Conservation (phyloP, 2,113 vertebrate species). For the Trinectes maculatus region DNA sequence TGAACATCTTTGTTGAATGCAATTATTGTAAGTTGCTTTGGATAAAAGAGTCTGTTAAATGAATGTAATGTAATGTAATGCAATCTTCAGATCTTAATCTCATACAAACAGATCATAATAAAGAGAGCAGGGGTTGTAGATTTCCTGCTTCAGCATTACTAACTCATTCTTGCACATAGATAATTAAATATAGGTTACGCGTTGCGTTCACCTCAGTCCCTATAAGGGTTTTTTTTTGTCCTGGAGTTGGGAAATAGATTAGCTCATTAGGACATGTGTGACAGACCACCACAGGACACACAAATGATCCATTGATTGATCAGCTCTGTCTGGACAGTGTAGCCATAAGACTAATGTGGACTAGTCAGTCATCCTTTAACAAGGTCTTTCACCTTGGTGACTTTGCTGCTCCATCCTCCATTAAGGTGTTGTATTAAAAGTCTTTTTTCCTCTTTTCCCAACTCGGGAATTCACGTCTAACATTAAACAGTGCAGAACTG, state of each 20-base stretch:
- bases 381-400: slow-evolving; percentile 27
- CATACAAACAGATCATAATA: not conserved
- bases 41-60: no score
- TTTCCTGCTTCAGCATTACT: not conserved
- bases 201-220: slow-evolving; percentile 4
- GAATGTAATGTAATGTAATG: no score
- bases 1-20: no score
- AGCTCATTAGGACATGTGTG: slow-evolving; percentile 67
- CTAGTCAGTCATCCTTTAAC: slow-evolving; percentile 58
- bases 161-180: slow-evolving; percentile 1
- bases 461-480: no score
- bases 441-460: not conserved
- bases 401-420: not conserved
- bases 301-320: slow-evolving; percentile 66
- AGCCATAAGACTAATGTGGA: slow-evolving; percentile 52
- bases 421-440: no score
- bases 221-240: slow-evolving; percentile 25
- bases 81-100: no score
- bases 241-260: slow-evolving; percentile 55
- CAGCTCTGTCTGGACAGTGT: slow-evolving; percentile 56
- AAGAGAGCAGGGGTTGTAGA: not conserved
- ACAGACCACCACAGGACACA: slow-evolving; percentile 32
- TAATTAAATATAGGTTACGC: slow-evolving; percentile 42
- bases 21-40: no score
- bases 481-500: no score